A percentile compares a stretch with the other conserved stretches of the same genome.
phyloP scores from a whole-genome alignment of 1,140 invertebrate species.

The Mamestra configurata region DNA sequence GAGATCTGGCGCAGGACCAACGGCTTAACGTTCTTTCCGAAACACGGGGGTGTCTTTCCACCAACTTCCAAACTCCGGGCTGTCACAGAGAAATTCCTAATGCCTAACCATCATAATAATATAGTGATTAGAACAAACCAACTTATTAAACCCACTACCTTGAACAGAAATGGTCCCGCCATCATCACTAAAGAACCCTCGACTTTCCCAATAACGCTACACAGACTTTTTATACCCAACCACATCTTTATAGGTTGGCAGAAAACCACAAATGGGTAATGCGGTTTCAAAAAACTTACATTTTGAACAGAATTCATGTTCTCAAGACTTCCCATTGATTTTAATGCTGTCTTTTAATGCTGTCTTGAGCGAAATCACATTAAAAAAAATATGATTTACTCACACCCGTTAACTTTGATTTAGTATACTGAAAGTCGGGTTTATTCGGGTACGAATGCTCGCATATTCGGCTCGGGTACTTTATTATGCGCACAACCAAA shows the following conservation, averaged over 20 bases:
- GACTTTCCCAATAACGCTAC: slow-evolving; percentile 9
- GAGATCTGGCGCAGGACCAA: too few species aligned
- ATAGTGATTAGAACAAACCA: too few species aligned
- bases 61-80: too few species aligned
- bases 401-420: not conserved
- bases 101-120: too few species aligned
- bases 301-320: slow-evolving; percentile 54
- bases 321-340: slow-evolving; percentile 46
- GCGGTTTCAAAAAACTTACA: slow-evolving; percentile 70
- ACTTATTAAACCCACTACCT: too few species aligned
- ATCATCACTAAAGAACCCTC: slow-evolving; percentile 3
- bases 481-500: too few species aligned
- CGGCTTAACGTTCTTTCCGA: too few species aligned
- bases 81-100: too few species aligned
- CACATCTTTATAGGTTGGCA: slow-evolving; percentile 71
- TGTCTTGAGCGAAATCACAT: not conserved
- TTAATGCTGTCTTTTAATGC: not conserved
- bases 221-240: slow-evolving; percentile 59
- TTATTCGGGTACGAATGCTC: not conserved
- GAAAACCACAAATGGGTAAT: slow-evolving; percentile 79
- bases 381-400: not conserved
- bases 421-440: not conserved
- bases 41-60: too few species aligned
- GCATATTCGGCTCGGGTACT: too few species aligned
- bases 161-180: too few species aligned